Conservation (phyloP, 2,113 vertebrate species). For the Morone chrysops region DNA sequence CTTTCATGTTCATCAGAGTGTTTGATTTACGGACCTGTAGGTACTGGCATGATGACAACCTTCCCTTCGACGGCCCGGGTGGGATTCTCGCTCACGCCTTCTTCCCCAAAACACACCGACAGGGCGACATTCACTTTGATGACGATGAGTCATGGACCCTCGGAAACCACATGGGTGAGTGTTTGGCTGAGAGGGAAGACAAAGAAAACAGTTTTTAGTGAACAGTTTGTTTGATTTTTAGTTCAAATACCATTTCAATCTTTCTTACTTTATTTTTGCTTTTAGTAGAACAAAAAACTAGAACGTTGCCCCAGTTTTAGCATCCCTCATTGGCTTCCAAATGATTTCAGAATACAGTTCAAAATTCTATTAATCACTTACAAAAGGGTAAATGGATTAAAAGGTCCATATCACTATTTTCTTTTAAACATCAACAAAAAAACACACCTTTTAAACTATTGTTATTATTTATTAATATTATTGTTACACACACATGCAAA, state of each 20-base stretch:
- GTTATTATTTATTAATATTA: no score
- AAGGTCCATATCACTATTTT: neutral
- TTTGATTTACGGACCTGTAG: conserved; percentile 76
- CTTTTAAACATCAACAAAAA: no score
- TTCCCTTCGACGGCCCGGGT: conserved; percentile 94
- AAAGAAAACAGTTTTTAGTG: neutral
- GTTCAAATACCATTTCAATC: neutral
- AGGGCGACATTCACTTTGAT: conserved; percentile 96
- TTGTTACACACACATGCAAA: no score
- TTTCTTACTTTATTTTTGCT: neutral
- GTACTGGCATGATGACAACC: conserved; percentile 93
- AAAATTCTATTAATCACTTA: neutral
- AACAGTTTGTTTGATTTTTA: neutral
- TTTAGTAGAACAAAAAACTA: neutral
- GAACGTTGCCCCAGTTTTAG: no score
- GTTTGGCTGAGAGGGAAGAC: neutral
- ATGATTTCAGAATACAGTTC: neutral
- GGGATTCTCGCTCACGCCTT: conserved; percentile 96
- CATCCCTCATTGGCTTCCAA: no score
- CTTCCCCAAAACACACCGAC: conserved; percentile 92
- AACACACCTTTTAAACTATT: no score
- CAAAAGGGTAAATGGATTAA: neutral
- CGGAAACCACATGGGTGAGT: conserved; percentile 90
- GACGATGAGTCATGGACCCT: conserved; percentile 95
- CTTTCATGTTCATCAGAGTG: neutral